Conservation (phyloP, 64 coral and sea anemone genomes). For the Montipora foliosa region DNA sequence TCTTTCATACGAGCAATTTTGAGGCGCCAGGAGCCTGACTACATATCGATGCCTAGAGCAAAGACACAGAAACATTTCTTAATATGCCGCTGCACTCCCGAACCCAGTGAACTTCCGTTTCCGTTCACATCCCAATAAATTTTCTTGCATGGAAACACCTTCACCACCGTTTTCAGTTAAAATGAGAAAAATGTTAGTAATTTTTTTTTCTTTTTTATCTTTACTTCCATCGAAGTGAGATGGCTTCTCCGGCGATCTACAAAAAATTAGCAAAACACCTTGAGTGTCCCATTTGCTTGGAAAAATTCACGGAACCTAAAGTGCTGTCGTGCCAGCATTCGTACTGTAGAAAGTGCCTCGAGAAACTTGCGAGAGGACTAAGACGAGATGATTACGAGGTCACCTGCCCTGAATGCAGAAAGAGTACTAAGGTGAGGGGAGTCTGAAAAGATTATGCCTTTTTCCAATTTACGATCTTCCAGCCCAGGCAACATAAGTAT, state of each 20-base stretch:
- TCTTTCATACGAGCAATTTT: too few species aligned
- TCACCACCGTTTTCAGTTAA: too few species aligned
- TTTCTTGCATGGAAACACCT: too few species aligned
- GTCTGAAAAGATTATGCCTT: background rate
- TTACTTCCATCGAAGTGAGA: background rate
- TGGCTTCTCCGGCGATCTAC: background rate
- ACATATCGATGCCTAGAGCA: too few species aligned
- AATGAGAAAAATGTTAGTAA: background rate
- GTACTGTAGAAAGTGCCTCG: conserved; percentile 1
- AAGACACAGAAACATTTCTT: too few species aligned
- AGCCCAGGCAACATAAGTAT: too few species aligned
- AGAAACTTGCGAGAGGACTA: background rate
- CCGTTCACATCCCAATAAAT: too few species aligned
- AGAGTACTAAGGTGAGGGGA: background rate
- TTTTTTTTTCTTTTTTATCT: background rate
- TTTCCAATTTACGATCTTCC: background rate
- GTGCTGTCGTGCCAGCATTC: background rate
- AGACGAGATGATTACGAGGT: background rate
- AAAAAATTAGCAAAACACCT: conserved; percentile 10
- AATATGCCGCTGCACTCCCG: too few species aligned
- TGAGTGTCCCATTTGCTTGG: conserved; percentile 11
- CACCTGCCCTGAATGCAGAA: background rate
- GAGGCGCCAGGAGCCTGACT: too few species aligned
- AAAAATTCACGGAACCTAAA: conserved; percentile 9
- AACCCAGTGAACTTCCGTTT: too few species aligned